Evolutionary conservation across 2,797 vertebrate species (phyloP).

Genomic region (Sparus aurata): DNA sequence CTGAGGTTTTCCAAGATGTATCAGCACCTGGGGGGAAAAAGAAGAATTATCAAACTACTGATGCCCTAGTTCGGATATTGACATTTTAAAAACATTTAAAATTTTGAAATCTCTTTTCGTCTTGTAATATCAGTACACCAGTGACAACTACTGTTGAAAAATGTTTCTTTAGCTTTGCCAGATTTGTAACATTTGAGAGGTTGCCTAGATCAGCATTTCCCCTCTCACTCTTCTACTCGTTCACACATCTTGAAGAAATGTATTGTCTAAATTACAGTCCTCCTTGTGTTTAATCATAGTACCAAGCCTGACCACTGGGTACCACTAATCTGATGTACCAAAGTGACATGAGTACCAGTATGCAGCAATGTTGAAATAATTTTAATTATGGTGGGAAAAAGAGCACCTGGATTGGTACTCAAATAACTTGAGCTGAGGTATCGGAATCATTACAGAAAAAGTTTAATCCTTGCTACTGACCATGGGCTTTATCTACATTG

Average conservation of each 20-base stretch:
- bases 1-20: slow-evolving; percentile 38
- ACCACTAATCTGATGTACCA: not conserved
- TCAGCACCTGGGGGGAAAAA: slow-evolving; percentile 61
- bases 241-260: not conserved
- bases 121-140: not conserved
- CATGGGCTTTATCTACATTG: not conserved
- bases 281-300: not conserved
- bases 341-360: not conserved
- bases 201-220: no score
- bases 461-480: no score
- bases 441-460: no score
- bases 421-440: no score
- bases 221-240: not conserved
- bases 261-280: not conserved
- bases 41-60: slow-evolving; percentile 32
- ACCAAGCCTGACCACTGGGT: not conserved
- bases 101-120: not conserved
- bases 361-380: not conserved
- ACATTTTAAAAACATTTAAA: not conserved
- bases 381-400: not conserved
- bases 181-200: not conserved
- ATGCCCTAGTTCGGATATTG: not conserved
- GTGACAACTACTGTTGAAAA: no score
- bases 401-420: not conserved
- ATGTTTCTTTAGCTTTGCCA: not conserved